Base-by-base conservation (phyloP, 2,888 invertebrate genomes). In the Hypomecis punctinalis region DNA sequence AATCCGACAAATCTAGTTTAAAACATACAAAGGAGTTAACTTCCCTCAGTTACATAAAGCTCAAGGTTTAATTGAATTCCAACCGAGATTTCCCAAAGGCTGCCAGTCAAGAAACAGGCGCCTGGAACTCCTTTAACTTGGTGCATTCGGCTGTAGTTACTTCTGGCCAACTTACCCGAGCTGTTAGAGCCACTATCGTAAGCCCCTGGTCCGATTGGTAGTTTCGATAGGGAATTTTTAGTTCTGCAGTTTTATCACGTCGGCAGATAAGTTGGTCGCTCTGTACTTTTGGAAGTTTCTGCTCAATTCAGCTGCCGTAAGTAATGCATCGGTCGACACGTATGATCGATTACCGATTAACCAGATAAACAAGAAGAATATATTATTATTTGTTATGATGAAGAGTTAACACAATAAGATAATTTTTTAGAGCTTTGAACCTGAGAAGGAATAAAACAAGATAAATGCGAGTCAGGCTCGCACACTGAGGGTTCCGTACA, bases 21-120 rank as follows among this genome's bases (percentile, higher is more conserved):
- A 23, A n/a, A 11, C n/a, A 11, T 11, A 43, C 8, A 36, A 47
- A 48, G 13, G 8, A 35, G 6, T 10, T 36, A 11, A 59, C 53
- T 48, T 49, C 49, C n/a, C 40, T 23, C 23, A 23, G 23, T 23
- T 23, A 23, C 23, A 23, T 23, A 23, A 23, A 23, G 23, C 23
- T 39, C 62, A 10, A 42, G 13, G 13, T 62, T 62, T 62, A 62
- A 62, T 62, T 56, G 49, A 62, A 62, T 56, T 62, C 56, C 54
- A n/a, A 13, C 23, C 13, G 37, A 51, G 62, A 56, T 56, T 63
- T 63, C 48, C 58, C 56, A 39, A 56, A 45, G 62, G 62, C 62
- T 13, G 56, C 23, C 39, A 35, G 62, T 62, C 62, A 52, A 52
- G 62, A 23, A 23, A 23, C 13, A 61, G 45, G 13, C 49, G 39